These are phyloP conservation scores for Cheilosia pagana DNA, from an alignment of 2,888 invertebrate genomes.

Conservation along the genomic window DNA sequence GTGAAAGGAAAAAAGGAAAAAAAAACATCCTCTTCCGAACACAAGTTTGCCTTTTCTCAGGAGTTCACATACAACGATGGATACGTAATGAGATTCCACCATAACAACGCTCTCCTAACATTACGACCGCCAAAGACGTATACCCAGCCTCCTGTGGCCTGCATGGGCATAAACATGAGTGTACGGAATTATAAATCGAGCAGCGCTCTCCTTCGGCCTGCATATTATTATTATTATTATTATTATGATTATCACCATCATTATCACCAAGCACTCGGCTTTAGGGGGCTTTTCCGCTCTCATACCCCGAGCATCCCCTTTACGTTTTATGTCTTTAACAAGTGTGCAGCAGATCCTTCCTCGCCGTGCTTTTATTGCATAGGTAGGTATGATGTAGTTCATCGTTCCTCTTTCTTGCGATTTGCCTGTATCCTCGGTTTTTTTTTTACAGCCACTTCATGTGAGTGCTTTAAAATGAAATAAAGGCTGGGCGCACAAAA, in stretches of 20 bases:
- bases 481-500: conserved; percentile 1
- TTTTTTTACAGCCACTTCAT: conserved; percentile 55
- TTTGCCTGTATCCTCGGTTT: conserved; percentile 22
- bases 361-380: conserved; percentile 39
- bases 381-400: conserved; percentile 58
- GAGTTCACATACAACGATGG: conserved; percentile 33
- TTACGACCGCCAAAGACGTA: conserved; percentile 16
- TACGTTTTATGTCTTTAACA: conserved; percentile 54
- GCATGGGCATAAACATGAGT: conserved; percentile 64
- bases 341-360: conserved; percentile 41
- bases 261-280: conserved; percentile 65
- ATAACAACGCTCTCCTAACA: conserved; percentile 19
- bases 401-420: conserved; percentile 31
- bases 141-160: conserved; percentile 36
- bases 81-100: conserved; percentile 39
- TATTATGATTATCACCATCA: conserved; percentile 65
- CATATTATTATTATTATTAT: conserved; percentile 62
- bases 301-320: conserved; percentile 54
- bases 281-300: conserved; percentile 57
- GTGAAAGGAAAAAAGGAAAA: not conserved
- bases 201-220: conserved; percentile 46
- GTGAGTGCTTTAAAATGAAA: conserved; percentile 54
- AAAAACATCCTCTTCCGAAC: conserved; percentile 8
- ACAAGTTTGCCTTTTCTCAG: conserved; percentile 58
- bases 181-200: conserved; percentile 66